Percentiles rank a stretch among this genome's conserved stretches.
Conservation (phyloP, 1,140 invertebrate species). For the Druon quercuslanigerum region DNA sequence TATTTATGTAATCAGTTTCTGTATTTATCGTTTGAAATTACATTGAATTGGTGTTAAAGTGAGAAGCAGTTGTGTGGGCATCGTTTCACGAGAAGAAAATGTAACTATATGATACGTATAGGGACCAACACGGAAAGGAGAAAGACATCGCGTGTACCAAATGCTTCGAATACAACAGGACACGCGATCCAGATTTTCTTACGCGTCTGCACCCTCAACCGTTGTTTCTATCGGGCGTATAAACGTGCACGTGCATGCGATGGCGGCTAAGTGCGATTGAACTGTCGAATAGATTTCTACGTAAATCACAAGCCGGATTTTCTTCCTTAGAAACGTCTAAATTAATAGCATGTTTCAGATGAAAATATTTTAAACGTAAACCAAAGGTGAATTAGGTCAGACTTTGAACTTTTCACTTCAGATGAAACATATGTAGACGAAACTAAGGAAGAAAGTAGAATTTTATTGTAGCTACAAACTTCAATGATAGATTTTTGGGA, state of each 20-base stretch:
- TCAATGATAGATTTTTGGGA: no score
- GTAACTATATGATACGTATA: not conserved
- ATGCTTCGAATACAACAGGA: not conserved
- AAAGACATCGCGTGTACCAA: conserved; percentile 15
- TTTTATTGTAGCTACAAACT: no score
- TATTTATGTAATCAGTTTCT: no score
- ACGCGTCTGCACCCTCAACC: not conserved
- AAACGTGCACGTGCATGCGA: not conserved
- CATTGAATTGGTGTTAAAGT: not conserved
- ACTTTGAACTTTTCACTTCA: no score
- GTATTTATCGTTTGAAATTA: not conserved
- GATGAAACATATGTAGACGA: no score
- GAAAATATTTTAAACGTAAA: not conserved
- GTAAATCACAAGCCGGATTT: not conserved
- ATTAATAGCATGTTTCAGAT: not conserved
- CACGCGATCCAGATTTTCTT: conserved; percentile 27
- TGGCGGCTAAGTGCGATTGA: conserved; percentile 2
- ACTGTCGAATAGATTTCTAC: conserved; percentile 11
- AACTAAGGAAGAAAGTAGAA: no score
- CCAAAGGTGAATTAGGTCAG: no score
- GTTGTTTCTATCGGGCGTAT: not conserved
- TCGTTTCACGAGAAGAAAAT: not conserved
- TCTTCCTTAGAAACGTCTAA: not conserved
- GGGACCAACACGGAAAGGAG: not conserved
- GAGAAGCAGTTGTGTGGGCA: conserved; percentile 2